These are phyloP conservation scores for Heliconius erato DNA, from an alignment of 2,888 invertebrate genomes.

Conservation along the genomic window DNA sequence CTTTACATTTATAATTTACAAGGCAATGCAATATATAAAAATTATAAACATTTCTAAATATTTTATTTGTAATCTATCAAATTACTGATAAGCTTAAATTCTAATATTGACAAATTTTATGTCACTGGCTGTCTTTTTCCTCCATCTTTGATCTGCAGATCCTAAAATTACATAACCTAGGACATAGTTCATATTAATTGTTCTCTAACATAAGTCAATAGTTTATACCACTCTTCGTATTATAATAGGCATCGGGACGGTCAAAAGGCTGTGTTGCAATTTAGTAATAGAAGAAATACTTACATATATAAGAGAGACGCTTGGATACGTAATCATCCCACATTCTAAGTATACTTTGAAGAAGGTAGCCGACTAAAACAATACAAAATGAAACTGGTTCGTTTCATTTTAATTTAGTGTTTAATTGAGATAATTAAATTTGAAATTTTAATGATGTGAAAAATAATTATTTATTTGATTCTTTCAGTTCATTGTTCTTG, in stretches of 20 bases:
- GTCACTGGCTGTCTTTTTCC: background rate
- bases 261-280: constrained; percentile 73
- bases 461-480: constrained; percentile 52
- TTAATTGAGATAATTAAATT: constrained; percentile 46
- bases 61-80: background rate
- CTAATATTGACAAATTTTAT: background rate
- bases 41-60: background rate
- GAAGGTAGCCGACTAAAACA: constrained; percentile 68
- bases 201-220: constrained; percentile 59
- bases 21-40: background rate
- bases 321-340: constrained; percentile 77
- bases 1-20: background rate
- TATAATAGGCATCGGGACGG: constrained; percentile 64
- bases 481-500: constrained; percentile 75
- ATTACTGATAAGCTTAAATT: background rate
- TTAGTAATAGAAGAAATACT: constrained; percentile 74
- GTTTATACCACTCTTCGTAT: constrained; percentile 62
- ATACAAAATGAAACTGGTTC: constrained; percentile 80
- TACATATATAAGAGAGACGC: constrained; percentile 81
- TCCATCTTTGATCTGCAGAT: constrained; percentile 76
- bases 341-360: constrained; percentile 69
- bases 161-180: constrained; percentile 70
- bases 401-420: constrained; percentile 54
- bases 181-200: constrained; percentile 66
- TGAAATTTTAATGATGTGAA: constrained; percentile 58